These are phyloP conservation scores for Passerculus sandwichensis DNA, from an alignment of 2,797 vertebrate species.

Conservation along the genomic window DNA sequence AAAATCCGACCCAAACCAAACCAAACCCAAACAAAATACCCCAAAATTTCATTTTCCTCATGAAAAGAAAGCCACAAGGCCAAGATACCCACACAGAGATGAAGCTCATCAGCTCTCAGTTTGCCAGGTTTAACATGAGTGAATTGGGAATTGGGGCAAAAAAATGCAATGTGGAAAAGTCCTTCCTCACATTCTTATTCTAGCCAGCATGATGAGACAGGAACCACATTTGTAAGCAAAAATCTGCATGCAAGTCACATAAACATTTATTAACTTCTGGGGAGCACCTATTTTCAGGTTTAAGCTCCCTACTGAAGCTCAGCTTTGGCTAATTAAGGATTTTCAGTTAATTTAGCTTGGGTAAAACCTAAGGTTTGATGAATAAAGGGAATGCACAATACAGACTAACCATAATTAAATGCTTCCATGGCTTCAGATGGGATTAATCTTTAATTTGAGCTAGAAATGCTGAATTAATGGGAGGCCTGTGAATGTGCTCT, in stretches of 20 bases:
- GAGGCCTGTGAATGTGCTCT: not conserved
- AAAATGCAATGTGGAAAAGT: not conserved
- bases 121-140: not conserved
- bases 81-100: not conserved
- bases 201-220: not conserved
- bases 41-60: not conserved
- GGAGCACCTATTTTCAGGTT: not conserved
- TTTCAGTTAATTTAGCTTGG: conserved; percentile 4
- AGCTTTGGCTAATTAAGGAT: not conserved
- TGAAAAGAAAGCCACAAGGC: not conserved
- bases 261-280: not conserved
- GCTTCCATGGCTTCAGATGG: not conserved
- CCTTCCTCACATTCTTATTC: not conserved
- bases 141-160: not conserved
- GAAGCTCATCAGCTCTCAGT: not conserved
- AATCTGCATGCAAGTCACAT: not conserved
- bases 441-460: conserved; percentile 5
- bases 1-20: not conserved
- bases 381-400: not conserved
- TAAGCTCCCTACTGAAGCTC: not conserved
- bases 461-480: not conserved
- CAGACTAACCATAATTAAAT: conserved; percentile 10
- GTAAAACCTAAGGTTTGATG: conserved; percentile 14
- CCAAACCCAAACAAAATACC: not conserved
- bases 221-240: not conserved